A percentile compares a stretch with the other conserved stretches of the same genome.
Conservation (phyloP, 2,797 vertebrate genomes). For the Numenius phaeopus region DNA sequence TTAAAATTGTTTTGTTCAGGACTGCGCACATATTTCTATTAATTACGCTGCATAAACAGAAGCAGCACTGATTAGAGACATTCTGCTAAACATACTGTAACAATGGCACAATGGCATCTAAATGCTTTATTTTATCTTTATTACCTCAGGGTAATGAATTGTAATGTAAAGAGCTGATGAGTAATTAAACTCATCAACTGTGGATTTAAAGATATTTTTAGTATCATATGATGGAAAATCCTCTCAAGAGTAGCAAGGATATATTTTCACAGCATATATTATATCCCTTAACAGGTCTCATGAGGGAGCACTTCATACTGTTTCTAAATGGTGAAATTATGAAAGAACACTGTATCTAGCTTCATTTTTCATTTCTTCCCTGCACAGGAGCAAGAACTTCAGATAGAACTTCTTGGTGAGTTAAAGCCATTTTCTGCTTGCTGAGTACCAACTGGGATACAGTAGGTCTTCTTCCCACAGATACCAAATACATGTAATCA, state of each 20-base stretch:
- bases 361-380: neutral
- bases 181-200: constrained; percentile 71
- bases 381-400: neutral
- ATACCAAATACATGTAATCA: neutral
- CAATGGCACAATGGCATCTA: constrained; percentile 45
- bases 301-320: neutral
- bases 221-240: constrained; percentile 46
- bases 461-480: neutral
- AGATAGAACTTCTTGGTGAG: neutral
- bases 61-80: constrained; percentile 48
- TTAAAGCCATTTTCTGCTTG: neutral
- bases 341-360: neutral
- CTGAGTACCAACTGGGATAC: neutral
- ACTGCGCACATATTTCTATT: constrained; percentile 7
- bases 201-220: constrained; percentile 60
- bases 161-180: constrained; percentile 61
- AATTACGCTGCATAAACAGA: constrained; percentile 47
- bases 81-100: constrained; percentile 21
- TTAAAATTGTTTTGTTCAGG: constrained; percentile 13
- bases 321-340: constrained; percentile 30
- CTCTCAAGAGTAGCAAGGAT: constrained; percentile 30
- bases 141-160: constrained; percentile 66
- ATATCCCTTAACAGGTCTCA: constrained; percentile 22
- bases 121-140: constrained; percentile 66
- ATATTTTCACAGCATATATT: constrained; percentile 35